A percentile compares a stretch with the other conserved stretches of the same genome.
phyloP scores from a whole-genome alignment of 2,888 invertebrate genomes.

The Calephelis perditalis region DNA sequence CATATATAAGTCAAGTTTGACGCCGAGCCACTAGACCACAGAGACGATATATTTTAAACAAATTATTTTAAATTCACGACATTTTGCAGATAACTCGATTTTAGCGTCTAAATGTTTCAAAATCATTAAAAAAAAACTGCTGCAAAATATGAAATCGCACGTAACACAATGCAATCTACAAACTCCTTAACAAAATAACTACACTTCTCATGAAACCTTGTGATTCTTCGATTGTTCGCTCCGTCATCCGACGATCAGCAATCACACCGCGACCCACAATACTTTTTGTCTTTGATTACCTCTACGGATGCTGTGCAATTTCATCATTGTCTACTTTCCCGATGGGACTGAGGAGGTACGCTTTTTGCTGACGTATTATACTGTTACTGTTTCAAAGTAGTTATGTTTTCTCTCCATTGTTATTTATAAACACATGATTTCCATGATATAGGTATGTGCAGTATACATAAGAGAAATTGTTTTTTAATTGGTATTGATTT shows the following conservation, averaged over 20 bases:
- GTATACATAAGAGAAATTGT: too few species aligned
- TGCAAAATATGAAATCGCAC: not conserved
- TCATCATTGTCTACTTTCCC: conserved; percentile 58
- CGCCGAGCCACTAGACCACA: too few species aligned
- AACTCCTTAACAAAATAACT: not conserved
- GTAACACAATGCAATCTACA: not conserved
- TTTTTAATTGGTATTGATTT: too few species aligned
- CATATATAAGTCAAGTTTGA: too few species aligned
- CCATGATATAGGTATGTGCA: too few species aligned
- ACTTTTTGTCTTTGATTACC: conserved; percentile 12
- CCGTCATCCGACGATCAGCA: not conserved
- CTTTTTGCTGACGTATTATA: conserved; percentile 18
- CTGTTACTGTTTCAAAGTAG: not conserved
- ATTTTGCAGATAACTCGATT: too few species aligned
- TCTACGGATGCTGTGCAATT: conserved; percentile 49
- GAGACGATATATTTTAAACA: too few species aligned
- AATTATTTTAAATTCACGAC: too few species aligned
- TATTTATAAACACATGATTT: not conserved
- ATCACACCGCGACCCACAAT: not conserved
- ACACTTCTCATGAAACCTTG: conserved; percentile 3
- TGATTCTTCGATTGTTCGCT: conserved; percentile 6
- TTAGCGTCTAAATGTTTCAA: too few species aligned
- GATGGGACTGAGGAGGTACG: conserved; percentile 38
- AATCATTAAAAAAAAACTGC: not conserved
- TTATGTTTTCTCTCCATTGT: conserved; percentile 7